A percentile compares a stretch with the other conserved stretches of the same genome.
Evolutionary conservation across 2,888 invertebrate species (phyloP).

Genomic region (Agonopterix heracliana): DNA sequence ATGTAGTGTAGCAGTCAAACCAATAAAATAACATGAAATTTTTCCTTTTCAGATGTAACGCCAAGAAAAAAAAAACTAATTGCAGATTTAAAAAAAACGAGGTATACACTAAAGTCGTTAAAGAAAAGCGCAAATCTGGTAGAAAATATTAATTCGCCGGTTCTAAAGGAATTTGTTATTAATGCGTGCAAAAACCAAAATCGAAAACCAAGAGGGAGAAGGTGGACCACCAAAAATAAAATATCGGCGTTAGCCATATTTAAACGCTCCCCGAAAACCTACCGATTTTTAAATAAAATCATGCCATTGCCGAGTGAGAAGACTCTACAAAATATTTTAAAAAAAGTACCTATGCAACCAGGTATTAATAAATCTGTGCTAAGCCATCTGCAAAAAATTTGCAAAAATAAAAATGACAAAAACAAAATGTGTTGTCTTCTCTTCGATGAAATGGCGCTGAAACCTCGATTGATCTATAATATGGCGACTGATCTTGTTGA

Average conservation of each 20-base stretch:
- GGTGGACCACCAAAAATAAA: conserved; percentile 8
- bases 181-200: conserved; percentile 4
- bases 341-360: conserved; percentile 2
- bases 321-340: conserved; percentile 5
- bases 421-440: conserved; percentile 3
- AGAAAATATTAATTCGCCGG: neutral
- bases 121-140: neutral
- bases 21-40: too few relatives aligned
- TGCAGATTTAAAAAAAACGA: neutral
- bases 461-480: conserved; percentile 8
- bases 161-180: neutral
- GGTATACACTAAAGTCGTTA: neutral
- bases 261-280: conserved; percentile 8
- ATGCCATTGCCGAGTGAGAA: conserved; percentile 7
- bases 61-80: neutral
- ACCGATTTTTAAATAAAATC: conserved; percentile 4
- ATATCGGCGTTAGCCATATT: conserved; percentile 8
- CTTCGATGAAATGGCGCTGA: conserved; percentile 12
- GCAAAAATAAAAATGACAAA: neutral
- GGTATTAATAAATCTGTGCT: neutral
- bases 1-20: too few relatives aligned
- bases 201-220: conserved; percentile 2
- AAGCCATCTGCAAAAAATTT: neutral
- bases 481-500: conserved; percentile 5
- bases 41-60: too few relatives aligned